A percentile compares a stretch with the other conserved stretches of the same genome.
These are phyloP conservation scores for Syngnathus scovelli DNA, from an alignment of 2,113 vertebrate species.

Conservation along the genomic window DNA sequence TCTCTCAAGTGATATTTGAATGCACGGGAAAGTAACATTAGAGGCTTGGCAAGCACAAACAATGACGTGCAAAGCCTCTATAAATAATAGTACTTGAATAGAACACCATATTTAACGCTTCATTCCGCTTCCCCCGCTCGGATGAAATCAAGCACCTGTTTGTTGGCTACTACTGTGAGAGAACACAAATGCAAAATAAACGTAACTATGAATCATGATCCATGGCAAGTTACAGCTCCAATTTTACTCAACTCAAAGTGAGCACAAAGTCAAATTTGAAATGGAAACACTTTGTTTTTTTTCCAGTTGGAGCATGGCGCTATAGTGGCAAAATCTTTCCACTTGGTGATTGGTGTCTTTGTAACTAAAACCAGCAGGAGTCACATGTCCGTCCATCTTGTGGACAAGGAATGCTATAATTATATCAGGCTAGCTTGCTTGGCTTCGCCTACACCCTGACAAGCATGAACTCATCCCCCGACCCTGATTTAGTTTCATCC, in stretches of 20 bases:
- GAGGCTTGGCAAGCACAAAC: constrained; percentile 27
- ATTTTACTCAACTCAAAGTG: neutral
- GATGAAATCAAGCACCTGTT: constrained; percentile 41
- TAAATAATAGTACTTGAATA: constrained; percentile 52
- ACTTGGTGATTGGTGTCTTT: constrained; percentile 30
- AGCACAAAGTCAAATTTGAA: neutral
- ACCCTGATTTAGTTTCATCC: constrained; percentile 57
- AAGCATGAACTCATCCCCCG: constrained; percentile 21
- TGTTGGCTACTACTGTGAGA: constrained; percentile 5
- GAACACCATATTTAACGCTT: constrained; percentile 37
- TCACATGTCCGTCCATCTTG: constrained; percentile 34
- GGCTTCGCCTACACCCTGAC: constrained; percentile 35
- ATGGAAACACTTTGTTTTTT: too few species aligned
- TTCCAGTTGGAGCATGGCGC: neutral
- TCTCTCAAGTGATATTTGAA: neutral
- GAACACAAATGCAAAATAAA: neutral
- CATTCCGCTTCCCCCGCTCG: neutral
- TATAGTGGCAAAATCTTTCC: constrained; percentile 1
- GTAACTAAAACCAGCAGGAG: constrained; percentile 32
- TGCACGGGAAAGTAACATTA: constrained; percentile 9
- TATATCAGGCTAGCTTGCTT: constrained; percentile 33
- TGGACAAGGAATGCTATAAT: constrained; percentile 56
- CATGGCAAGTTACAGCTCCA: neutral
- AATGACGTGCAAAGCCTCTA: constrained; percentile 24
- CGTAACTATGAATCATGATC: neutral